A percentile compares a stretch with the other conserved stretches of the same genome.
phyloP scores from a whole-genome alignment of 1,140 invertebrate genomes.

The Magallana ariakensis region DNA sequence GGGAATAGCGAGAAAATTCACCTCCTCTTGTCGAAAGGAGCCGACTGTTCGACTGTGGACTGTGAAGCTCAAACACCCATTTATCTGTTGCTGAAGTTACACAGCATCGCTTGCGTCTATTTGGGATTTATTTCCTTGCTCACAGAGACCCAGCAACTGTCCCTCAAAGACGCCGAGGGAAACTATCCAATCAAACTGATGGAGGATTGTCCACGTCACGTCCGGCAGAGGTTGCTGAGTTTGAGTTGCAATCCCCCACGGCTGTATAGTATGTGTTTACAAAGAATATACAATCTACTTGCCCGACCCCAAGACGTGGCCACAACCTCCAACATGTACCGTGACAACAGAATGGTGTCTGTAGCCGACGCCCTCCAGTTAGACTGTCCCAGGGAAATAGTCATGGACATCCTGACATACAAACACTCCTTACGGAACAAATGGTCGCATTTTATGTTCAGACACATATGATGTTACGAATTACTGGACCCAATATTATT shows the following conservation, averaged over 20 bases:
- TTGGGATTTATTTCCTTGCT: slow-evolving; percentile 21
- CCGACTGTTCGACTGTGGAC: not conserved
- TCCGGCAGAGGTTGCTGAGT: not conserved
- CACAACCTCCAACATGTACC: not conserved
- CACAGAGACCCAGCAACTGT: not conserved
- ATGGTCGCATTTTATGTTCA: not conserved
- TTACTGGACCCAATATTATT: too few species aligned
- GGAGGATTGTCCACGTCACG: slow-evolving; percentile 12
- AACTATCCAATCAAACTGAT: slow-evolving; percentile 33
- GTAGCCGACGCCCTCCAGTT: not conserved
- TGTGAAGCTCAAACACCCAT: not conserved
- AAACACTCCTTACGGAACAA: slow-evolving; percentile 2
- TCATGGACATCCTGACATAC: slow-evolving; percentile 10
- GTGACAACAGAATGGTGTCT: slow-evolving; percentile 10
- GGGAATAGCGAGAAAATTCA: slow-evolving; percentile 32
- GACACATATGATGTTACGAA: not conserved
- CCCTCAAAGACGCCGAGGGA: not conserved
- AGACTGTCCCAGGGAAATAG: not conserved
- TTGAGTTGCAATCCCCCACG: not conserved
- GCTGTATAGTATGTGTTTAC: not conserved
- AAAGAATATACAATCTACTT: not conserved
- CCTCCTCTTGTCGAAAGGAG: slow-evolving; percentile 10
- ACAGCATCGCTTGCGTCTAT: not conserved
- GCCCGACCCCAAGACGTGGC: not conserved
- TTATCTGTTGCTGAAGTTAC: slow-evolving; percentile 21